Evolutionary conservation across 1,140 invertebrate genomes (phyloP).

Genomic region (roundworm (Caenorhabditis elegans)): DNA sequence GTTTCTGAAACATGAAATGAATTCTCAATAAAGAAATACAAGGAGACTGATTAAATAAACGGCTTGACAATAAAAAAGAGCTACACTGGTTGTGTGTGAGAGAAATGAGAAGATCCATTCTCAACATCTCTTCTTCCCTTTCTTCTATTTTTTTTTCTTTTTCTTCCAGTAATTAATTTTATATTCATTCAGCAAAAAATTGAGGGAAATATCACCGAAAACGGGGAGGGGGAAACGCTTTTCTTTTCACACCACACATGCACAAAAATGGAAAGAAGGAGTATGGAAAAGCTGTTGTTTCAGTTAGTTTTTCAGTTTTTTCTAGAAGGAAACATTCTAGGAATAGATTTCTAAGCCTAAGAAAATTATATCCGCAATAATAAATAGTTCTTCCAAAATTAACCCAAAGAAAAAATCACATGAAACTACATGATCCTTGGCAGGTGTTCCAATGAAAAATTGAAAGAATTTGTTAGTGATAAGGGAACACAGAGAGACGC

Average conservation of each 20-base stretch:
- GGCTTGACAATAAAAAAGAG: no score
- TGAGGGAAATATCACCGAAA: neutral
- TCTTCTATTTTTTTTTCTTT: no score
- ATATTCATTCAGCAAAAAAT: conserved; percentile 26
- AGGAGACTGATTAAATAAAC: no score
- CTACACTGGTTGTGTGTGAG: neutral
- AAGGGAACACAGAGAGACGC: neutral
- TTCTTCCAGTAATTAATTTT: conserved; percentile 13
- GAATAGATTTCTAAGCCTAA: no score
- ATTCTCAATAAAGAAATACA: no score
- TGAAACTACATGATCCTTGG: neutral
- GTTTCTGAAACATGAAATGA: no score
- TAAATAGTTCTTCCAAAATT: no score
- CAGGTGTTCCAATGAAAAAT: neutral
- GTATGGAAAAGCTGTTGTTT: no score
- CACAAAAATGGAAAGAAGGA: neutral
- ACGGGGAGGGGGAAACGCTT: neutral
- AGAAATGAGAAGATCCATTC: neutral
- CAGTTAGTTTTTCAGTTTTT: neutral
- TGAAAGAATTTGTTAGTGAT: neutral
- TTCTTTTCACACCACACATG: conserved; percentile 7
- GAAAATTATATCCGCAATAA: no score
- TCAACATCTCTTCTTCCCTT: neutral
- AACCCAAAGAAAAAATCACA: neutral
- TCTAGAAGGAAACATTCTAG: no score